Evolutionary conservation across 1,140 invertebrate genomes (phyloP).

Genomic region (Drosophila neocordata): DNA sequence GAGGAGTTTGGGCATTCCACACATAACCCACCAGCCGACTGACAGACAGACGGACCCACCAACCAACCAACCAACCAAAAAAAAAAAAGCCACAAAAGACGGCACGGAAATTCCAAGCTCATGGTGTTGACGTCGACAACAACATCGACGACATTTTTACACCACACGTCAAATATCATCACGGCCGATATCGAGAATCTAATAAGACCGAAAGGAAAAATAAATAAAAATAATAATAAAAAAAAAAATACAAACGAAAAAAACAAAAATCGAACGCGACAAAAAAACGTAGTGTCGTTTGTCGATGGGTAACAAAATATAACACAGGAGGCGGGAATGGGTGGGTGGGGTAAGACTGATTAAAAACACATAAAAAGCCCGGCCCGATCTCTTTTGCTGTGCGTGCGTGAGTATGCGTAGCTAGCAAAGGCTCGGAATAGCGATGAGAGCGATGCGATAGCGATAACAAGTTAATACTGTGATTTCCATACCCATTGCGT

Average conservation of each 20-base stretch:
- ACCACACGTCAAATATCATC: slow-evolving; percentile 3
- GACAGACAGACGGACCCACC: not conserved
- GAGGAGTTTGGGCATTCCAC: slow-evolving; percentile 48
- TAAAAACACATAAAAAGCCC: slow-evolving; percentile 33
- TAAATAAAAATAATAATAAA: slow-evolving; percentile 16
- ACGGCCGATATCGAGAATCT: slow-evolving; percentile 26
- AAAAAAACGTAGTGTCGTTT: not conserved
- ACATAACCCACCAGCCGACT: slow-evolving; percentile 18
- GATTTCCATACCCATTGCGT: slow-evolving; percentile 21
- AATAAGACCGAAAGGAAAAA: slow-evolving; percentile 33
- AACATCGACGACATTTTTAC: slow-evolving; percentile 9
- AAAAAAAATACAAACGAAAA: not conserved
- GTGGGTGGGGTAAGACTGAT: slow-evolving; percentile 29
- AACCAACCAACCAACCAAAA: not conserved
- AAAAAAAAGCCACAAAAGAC: slow-evolving; percentile 17
- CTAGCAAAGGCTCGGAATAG: slow-evolving; percentile 4
- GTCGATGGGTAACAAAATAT: not conserved
- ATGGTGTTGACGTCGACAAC: slow-evolving; percentile 6
- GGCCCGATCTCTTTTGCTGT: slow-evolving; percentile 23
- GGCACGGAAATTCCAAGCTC: slow-evolving; percentile 35
- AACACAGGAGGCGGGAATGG: not conserved
- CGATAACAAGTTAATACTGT: slow-evolving; percentile 32
- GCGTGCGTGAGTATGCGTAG: slow-evolving; percentile 35
- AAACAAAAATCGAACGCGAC: not conserved
- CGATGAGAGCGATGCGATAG: slow-evolving; percentile 27